Conservation (phyloP, 1,140 invertebrate species). For the Zaprionus taronus region DNA sequence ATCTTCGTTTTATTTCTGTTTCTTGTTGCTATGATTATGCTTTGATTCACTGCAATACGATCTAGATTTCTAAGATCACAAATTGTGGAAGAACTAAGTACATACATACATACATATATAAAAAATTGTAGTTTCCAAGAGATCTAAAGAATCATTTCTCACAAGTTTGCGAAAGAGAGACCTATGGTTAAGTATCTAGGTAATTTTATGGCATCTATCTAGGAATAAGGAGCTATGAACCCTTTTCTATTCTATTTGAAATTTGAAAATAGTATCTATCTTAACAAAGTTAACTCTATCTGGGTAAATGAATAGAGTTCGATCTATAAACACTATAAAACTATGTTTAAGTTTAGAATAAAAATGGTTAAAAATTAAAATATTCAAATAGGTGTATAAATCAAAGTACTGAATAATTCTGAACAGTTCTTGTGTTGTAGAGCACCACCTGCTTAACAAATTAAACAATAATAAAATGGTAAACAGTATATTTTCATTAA, state of each 20-base stretch:
- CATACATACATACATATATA: slow-evolving; percentile 29
- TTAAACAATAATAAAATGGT: neutral
- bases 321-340: neutral
- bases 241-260: neutral
- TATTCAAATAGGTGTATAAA: neutral
- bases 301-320: slow-evolving; percentile 21
- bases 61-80: neutral
- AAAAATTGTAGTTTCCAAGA: neutral
- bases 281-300: slow-evolving; percentile 8
- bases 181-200: slow-evolving; percentile 10
- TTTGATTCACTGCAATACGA: neutral
- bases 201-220: neutral
- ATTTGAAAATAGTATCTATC: neutral
- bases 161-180: neutral
- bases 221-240: neutral
- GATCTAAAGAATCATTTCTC: neutral
- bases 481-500: neutral
- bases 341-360: slow-evolving; percentile 2
- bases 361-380: slow-evolving; percentile 1
- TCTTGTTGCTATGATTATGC: neutral
- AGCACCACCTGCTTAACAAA: neutral
- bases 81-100: slow-evolving; percentile 12
- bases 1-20: neutral
- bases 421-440: neutral
- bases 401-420: neutral